Evolutionary conservation across 2,113 vertebrate genomes (phyloP).

Genomic region (Indicator maculatus): DNA sequence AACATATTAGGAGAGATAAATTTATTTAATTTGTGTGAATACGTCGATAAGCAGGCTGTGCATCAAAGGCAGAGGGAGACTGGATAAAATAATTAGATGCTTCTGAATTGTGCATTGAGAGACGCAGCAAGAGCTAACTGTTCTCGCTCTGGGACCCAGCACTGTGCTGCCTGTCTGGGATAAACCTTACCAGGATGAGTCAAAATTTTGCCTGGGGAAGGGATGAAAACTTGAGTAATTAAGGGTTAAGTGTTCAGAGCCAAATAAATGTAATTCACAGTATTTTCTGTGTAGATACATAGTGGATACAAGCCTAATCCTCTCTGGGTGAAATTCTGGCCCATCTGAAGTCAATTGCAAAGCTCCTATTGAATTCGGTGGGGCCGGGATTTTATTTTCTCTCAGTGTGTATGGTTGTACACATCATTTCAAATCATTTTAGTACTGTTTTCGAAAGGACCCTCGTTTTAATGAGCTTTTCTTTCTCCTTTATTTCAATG

Average conservation of each 20-base stretch:
- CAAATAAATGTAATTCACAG: conserved; percentile 51
- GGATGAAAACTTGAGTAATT: conserved; percentile 9
- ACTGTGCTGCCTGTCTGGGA: not conserved
- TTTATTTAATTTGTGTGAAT: conserved; percentile 81
- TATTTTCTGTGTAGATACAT: conserved; percentile 34
- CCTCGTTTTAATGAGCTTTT: conserved; percentile 47
- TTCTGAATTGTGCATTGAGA: conserved; percentile 62
- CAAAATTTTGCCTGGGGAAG: not conserved
- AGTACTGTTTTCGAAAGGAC: conserved; percentile 49
- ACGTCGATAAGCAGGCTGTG: conserved; percentile 61
- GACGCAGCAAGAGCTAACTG: conserved; percentile 23
- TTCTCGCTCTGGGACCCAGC: not conserved
- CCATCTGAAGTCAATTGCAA: conserved; percentile 70
- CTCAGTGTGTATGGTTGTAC: conserved; percentile 36
- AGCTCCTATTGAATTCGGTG: conserved; percentile 64
- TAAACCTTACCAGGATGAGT: not conserved
- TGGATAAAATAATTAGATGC: conserved; percentile 64
- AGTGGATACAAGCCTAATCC: conserved; percentile 43
- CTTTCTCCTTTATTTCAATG: conserved; percentile 35
- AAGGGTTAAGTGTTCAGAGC: conserved; percentile 40
- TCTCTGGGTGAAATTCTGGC: conserved; percentile 60
- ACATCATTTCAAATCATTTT: conserved; percentile 42
- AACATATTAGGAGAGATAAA: conserved; percentile 82
- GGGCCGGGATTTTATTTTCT: conserved; percentile 59
- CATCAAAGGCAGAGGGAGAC: conserved; percentile 52